A percentile compares a stretch with the other conserved stretches of the same genome.
These are phyloP conservation scores for Oncorhynchus tshawytscha DNA, from an alignment of 2,113 vertebrate genomes.

Conservation along the genomic window DNA sequence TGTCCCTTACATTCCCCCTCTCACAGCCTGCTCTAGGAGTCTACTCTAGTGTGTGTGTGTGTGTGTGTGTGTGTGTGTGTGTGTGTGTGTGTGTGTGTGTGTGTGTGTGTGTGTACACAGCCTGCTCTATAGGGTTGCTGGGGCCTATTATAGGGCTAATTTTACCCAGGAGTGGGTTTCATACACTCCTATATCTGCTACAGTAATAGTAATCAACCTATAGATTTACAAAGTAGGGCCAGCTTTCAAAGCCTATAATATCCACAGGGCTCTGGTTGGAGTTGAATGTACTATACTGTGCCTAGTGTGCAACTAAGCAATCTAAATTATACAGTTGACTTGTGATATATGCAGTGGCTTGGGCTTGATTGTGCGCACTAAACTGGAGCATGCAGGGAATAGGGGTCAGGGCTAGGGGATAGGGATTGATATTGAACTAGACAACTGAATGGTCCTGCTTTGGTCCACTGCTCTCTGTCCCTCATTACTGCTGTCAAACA, in stretches of 20 bases:
- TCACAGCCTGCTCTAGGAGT: not conserved
- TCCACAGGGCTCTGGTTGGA: no score
- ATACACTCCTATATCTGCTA: not conserved
- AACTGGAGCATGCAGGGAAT: no score
- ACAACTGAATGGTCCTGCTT: not conserved
- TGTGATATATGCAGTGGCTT: no score
- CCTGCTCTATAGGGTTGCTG: not conserved
- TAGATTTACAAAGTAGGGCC: no score
- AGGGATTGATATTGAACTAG: not conserved
- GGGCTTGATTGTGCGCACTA: no score
- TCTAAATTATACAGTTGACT: no score
- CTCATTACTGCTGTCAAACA: not conserved
- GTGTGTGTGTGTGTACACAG: not conserved
- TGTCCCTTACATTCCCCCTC: not conserved
- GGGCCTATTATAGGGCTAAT: not conserved
- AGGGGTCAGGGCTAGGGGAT: not conserved
- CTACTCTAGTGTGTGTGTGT: not conserved
- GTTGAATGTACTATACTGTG: no score
- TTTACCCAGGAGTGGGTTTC: not conserved
- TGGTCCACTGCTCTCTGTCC: not conserved
- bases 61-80: not conserved
- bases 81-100: not conserved
- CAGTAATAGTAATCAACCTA: no score
- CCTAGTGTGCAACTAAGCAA: no score
- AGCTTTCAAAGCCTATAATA: no score